Evolutionary conservation across 2,113 vertebrate species (phyloP).

Genomic region (Lota lota): DNA sequence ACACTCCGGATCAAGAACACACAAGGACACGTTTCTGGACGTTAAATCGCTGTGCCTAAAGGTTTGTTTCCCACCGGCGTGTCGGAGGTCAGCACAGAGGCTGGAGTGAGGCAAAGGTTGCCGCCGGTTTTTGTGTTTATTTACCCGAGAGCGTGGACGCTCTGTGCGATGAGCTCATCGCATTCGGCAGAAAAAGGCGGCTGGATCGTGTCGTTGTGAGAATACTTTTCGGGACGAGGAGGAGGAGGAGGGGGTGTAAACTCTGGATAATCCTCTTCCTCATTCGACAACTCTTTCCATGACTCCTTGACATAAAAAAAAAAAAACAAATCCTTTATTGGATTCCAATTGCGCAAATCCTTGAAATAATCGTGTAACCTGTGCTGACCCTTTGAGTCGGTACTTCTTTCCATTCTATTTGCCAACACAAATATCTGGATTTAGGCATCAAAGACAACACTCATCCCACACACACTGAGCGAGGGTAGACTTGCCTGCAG

Average conservation of each 20-base stretch:
- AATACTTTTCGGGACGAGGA: constrained; percentile 71
- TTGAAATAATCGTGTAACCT: not conserved
- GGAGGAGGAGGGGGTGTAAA: constrained; percentile 84
- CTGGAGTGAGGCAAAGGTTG: not conserved
- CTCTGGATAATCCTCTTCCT: constrained; percentile 88
- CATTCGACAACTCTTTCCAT: constrained; percentile 93
- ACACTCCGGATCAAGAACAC: not conserved
- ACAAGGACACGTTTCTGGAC: not conserved
- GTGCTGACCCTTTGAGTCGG: not conserved
- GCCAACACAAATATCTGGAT: not conserved
- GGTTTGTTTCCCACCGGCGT: not conserved
- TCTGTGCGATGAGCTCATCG: constrained; percentile 28
- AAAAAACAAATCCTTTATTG: no score
- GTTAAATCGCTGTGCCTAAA: not conserved
- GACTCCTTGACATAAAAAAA: constrained; percentile 77
- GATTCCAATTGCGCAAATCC: no score
- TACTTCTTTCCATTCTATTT: no score
- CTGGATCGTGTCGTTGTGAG: constrained; percentile 77
- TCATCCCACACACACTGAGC: not conserved
- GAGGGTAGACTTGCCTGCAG: constrained; percentile 75
- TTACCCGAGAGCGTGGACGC: constrained; percentile 51
- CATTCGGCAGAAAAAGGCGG: constrained; percentile 53
- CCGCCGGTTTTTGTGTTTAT: not conserved
- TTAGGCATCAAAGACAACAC: not conserved
- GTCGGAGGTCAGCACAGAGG: not conserved